A percentile compares a stretch with the other conserved stretches of the same genome.
Evolutionary conservation across 2,888 invertebrate genomes (phyloP).

Genomic region (Galeruca laticollis): DNA sequence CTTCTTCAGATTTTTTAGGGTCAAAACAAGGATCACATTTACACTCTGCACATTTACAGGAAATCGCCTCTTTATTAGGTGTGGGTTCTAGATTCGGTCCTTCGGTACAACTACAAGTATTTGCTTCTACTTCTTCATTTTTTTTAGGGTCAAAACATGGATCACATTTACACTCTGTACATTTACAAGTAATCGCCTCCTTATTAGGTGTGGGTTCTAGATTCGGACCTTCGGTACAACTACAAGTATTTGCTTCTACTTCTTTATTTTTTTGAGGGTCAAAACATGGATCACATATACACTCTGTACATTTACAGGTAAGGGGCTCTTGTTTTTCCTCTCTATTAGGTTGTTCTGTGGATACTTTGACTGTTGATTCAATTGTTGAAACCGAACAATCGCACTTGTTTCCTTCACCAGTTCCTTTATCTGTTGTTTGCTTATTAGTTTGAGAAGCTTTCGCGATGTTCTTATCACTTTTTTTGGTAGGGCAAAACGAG

Average conservation of each 20-base stretch:
- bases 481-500: not conserved
- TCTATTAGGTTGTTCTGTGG: not conserved
- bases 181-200: not conserved
- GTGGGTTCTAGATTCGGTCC: not conserved
- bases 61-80: not conserved
- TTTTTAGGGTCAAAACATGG: not conserved
- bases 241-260: not conserved
- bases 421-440: not conserved
- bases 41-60: not conserved
- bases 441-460: conserved; percentile 1
- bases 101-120: not conserved
- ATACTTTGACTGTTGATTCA: not conserved
- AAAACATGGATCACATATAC: not conserved
- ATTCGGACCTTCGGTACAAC: not conserved
- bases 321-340: not conserved
- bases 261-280: not conserved
- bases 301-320: not conserved
- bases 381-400: not conserved
- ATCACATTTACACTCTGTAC: not conserved
- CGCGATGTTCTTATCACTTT: not conserved
- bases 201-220: not conserved
- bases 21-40: not conserved
- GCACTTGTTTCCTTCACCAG: not conserved
- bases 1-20: not conserved
- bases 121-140: not conserved